These are phyloP conservation scores for Drosophila auraria DNA, from an alignment of 1,140 invertebrate species.

Conservation along the genomic window DNA sequence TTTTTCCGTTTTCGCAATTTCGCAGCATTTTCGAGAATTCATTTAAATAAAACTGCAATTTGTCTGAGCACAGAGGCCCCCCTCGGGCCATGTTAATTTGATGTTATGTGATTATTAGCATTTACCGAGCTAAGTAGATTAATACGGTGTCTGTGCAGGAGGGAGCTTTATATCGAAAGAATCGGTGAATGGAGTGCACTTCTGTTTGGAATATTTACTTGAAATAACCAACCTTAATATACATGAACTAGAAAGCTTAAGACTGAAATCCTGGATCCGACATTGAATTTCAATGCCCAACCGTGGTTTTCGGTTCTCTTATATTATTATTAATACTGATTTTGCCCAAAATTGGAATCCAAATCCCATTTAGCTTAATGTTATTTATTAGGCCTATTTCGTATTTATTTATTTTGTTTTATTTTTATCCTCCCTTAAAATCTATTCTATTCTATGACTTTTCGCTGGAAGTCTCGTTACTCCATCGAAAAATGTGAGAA, in stretches of 20 bases:
- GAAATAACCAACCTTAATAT: too few species aligned
- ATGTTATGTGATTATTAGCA: constrained; percentile 69
- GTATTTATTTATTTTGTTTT: not conserved
- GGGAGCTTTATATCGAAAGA: not conserved
- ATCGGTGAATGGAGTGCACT: too few species aligned
- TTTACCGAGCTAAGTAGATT: constrained; percentile 54
- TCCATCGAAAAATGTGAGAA: constrained; percentile 54
- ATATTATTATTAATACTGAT: not conserved
- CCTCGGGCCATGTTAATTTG: constrained; percentile 68
- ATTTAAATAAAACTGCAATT: constrained; percentile 82
- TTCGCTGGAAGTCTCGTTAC: not conserved
- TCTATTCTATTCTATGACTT: not conserved
- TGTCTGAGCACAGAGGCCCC: constrained; percentile 33
- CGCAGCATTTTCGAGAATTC: constrained; percentile 21
- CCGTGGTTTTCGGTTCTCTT: too few species aligned
- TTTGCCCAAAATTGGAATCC: not conserved
- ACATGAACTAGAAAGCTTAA: too few species aligned
- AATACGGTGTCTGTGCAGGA: not conserved
- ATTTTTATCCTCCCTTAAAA: not conserved
- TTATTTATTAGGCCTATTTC: not conserved
- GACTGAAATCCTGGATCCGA: too few species aligned
- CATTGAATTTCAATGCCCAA: too few species aligned
- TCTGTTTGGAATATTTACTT: not conserved
- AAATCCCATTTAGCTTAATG: not conserved
- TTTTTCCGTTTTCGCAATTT: constrained; percentile 52